These are phyloP conservation scores for Nannoperca australis DNA, from an alignment of 2,797 vertebrate species.

Conservation along the genomic window DNA sequence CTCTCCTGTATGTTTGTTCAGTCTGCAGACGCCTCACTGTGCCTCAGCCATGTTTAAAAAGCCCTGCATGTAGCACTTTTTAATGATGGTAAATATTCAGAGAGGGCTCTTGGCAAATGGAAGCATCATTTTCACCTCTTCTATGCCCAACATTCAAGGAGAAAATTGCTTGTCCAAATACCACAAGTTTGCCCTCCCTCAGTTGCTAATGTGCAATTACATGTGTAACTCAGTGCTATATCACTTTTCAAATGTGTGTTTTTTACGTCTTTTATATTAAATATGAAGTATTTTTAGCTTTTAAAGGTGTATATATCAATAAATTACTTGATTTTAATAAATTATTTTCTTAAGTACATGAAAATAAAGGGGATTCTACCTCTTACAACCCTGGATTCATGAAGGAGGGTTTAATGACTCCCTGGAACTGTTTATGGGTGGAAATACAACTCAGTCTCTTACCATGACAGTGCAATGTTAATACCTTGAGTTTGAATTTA, in stretches of 20 bases:
- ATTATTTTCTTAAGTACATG: too few relatives aligned
- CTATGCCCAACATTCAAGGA: slow-evolving; percentile 2
- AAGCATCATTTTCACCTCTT: slow-evolving; percentile 37
- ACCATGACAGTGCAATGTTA: too few relatives aligned
- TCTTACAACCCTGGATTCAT: too few relatives aligned
- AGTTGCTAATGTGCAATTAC: neutral
- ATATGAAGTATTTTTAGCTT: neutral
- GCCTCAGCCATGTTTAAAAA: slow-evolving; percentile 1
- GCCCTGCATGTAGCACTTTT: slow-evolving; percentile 12
- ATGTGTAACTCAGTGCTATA: neutral
- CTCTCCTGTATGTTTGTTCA: slow-evolving; percentile 1
- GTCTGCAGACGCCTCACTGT: neutral
- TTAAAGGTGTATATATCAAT: neutral
- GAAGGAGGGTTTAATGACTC: too few relatives aligned
- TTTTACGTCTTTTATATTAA: neutral
- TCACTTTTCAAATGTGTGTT: neutral
- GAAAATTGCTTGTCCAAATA: slow-evolving; percentile 40
- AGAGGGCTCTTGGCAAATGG: slow-evolving; percentile 22
- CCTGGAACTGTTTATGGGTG: too few relatives aligned
- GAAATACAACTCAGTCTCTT: too few relatives aligned
- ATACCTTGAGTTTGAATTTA: too few relatives aligned
- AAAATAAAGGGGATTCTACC: too few relatives aligned
- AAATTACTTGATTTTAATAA: too few relatives aligned
- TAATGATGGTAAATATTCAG: slow-evolving; percentile 39
- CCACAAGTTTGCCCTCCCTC: slow-evolving; percentile 9